Base-by-base conservation (phyloP, 2,113 vertebrate species). In the Phalacrocorax aristotelis region DNA sequence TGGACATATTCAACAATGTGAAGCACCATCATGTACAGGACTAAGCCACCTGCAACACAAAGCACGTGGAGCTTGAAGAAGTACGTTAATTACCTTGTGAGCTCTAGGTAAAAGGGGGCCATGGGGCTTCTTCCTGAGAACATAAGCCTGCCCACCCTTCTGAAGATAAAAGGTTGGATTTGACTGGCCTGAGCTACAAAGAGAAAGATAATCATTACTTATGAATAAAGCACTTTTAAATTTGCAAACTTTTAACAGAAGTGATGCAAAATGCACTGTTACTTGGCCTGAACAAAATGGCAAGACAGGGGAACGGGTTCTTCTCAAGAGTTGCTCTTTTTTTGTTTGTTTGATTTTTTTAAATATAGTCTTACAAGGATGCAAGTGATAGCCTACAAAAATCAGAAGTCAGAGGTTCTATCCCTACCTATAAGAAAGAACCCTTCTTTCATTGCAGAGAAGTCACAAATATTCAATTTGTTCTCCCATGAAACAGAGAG, bases 121-220 rank as follows among this genome's bases (percentile, higher is more conserved):
- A 23, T 98, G 98, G 15, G 99, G 99, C 75, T 99, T 99, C 98
- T 99, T 99, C 89, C 99, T 98, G 46, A 99, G 98, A 30, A 99
- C 99, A 66, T 98, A 99, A 25, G 96, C 96, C 60, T 89, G 94
- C 38, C 89, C 83, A 23, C 98, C 97, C n/a, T 99, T 99, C 95
- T 98, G 97, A 78, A 99, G 97, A 46, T 98, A 97, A 96, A 99
- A 99, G 10, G 99, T 99, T 81, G 99, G 99, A 84, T 99, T 99
- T 62, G 99, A 99, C 83, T 99, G 99, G 22, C 99, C 99, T 61
- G 93, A 95, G 61, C 99, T 99, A 97, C 18, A 80, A 66, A 84
- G 80, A 58, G 94, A 91, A 87, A 93, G 30, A 66, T 55, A 34
- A 30, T 3, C 48, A 71, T 79, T 90, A 89, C 21, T 70, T 36